Evolutionary conservation across 2,888 invertebrate genomes (phyloP), one percentile per base, ranked within the genome.

Genomic region (Tromatobia lineatoria): DNA sequence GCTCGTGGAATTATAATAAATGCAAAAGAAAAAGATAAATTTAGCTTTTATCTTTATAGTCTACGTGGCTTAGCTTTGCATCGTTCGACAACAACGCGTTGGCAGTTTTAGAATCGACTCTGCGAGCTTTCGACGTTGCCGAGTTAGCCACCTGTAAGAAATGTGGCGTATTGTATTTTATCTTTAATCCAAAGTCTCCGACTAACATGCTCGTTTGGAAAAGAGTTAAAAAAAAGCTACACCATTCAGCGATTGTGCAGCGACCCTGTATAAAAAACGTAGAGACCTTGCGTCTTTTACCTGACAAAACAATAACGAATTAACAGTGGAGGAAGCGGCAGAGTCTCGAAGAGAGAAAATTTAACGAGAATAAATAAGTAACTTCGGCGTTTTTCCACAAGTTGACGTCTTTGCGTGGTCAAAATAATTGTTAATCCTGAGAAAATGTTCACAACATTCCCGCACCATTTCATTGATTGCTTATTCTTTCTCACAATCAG

Each of bases 191-290:
- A 34, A 38, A 38, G 18, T 64, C 20, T 64, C 34, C 61, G 61
- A 38, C n/a, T n/a, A 8, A 38, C n/a, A 64, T 25, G 77, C 50
- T 59, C 77, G 74, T 64, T 70, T 73, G 78, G 67, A 66, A 81
- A 38, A 83, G 70, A 15, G 66, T 47, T 74, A 38, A 38, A 54
- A 66, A 38, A 78, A 64, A 23, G 81, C 75, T 78, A 78, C 70
- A 84, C 66, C 38, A 47, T 75, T 57, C 64, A 54, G 61, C 71
- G 78, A 78, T 81, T 81, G 81, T 81, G 84, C 84, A 81, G 74
- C 81, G 74, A 81, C 81, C 64, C 81, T 81, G 84, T 81, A 74
- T 84, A 81, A 80, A 64, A 81, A 81, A 15, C 42, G 34, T 34
- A 42, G 34, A 64, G 34, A 64, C 34, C 18, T 38, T 11, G 20